Base-by-base conservation (phyloP, 2,113 vertebrate genomes). In the Zeus faber region DNA sequence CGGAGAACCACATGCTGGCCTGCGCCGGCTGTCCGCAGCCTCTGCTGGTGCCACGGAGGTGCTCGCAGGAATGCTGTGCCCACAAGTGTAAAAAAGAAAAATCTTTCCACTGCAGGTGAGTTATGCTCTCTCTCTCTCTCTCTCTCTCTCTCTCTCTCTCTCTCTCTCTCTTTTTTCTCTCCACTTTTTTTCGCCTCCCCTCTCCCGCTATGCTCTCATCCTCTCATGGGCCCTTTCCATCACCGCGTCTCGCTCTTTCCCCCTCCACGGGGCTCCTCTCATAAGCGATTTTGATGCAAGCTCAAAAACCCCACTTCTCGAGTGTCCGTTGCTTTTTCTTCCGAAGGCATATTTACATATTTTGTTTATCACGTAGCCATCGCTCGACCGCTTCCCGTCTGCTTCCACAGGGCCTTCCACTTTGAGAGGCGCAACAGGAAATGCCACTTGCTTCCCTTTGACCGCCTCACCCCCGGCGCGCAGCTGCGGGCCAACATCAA, bases 391-490 rank as follows among this genome's bases (percentile, higher is more conserved):
- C 25, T 9, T 57, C 41, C 77, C 81, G 74, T 68, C 71, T 74
- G 59, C 64, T 20, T 62, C 63, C 21, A 7, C 84, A 91, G 90
- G 71, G 88, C 86, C 31, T 91, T 91, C 74, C 82, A 83, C 80
- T 89, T 85, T 65, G 85, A 87, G 4, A 81, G 74, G 55, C 84
- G 83, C 73, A 85, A 79, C 74, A 85, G 81, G 80, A 89, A 82
- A 76, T 98, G 96, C 83, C 89, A 92, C 74, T 93, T 95, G 91
- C 92, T 97, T 67, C 92, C 94, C 71, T 97, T 95, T 67, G 95
- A 95, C 80, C 94, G 93, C 59, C 91, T 95, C 89, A 91, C 89
- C 72, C 89, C 85, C 70, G 93, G 93, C 58, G 91, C 89, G 68
- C 92, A 89, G 85, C 94, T 88, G 67, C 91, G 91, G 54, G 87